Conservation (phyloP, 23 tunicate species). For the Aplidium turbinatum region DNA sequence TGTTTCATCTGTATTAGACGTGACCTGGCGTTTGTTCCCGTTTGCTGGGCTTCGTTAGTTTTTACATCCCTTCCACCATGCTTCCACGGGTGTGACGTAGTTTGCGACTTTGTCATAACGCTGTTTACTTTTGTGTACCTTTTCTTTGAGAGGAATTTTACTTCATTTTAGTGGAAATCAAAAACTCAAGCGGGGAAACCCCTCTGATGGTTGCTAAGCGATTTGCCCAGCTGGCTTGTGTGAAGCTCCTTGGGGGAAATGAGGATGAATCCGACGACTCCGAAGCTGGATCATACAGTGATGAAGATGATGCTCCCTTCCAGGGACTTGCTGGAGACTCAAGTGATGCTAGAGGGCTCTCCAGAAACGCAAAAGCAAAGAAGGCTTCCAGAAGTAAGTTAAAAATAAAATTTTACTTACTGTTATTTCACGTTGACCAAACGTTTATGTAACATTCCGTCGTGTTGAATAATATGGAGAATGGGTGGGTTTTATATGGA, state of each 20-base stretch:
- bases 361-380: slow-evolving; percentile 44
- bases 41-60: too few species aligned
- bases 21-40: too few species aligned
- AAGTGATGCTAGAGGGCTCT: slow-evolving; percentile 57
- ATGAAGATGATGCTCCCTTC: slow-evolving; percentile 63
- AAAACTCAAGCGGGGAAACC: slow-evolving; percentile 75
- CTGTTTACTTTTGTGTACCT: too few species aligned
- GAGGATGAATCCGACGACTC: slow-evolving; percentile 48
- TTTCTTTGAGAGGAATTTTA: neutral
- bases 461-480: too few species aligned
- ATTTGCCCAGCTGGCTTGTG: slow-evolving; percentile 84
- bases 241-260: slow-evolving; percentile 79
- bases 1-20: too few species aligned
- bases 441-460: too few species aligned
- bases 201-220: slow-evolving; percentile 83
- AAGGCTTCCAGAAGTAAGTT: slow-evolving; percentile 67
- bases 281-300: slow-evolving; percentile 20
- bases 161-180: slow-evolving; percentile 70
- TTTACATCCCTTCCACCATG: too few species aligned
- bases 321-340: slow-evolving; percentile 77
- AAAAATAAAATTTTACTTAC: neutral
- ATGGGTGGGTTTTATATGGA: too few species aligned
- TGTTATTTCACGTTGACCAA: too few species aligned
- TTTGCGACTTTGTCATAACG: too few species aligned
- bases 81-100: too few species aligned